A percentile compares a stretch with the other conserved stretches of the same genome.
Conservation (phyloP, 2,888 invertebrate genomes). For the Scaptomyza tumidula region DNA sequence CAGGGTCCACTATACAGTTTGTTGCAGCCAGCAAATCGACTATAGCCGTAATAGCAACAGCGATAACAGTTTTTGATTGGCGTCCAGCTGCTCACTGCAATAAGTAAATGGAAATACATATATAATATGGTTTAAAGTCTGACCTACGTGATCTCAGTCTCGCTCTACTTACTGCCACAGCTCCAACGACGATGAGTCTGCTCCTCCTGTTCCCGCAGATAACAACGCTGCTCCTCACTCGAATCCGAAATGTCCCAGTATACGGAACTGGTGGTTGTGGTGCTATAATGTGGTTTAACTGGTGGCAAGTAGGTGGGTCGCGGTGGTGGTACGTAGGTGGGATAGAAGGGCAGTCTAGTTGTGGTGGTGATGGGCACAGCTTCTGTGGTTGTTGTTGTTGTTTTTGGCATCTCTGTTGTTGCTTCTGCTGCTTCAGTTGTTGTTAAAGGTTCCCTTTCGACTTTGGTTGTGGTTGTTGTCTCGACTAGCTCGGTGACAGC, state of each 20-base stretch:
- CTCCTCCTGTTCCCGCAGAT: constrained; percentile 64
- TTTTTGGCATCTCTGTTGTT: constrained; percentile 4
- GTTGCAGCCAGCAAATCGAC: constrained; percentile 68
- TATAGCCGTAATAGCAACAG: constrained; percentile 63
- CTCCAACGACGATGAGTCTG: constrained; percentile 27
- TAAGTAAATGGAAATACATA: background rate
- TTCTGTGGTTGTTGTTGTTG: constrained; percentile 1
- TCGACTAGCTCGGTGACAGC: constrained; percentile 2
- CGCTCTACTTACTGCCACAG: constrained; percentile 60
- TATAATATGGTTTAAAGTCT: background rate
- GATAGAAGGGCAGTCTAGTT: constrained; percentile 1
- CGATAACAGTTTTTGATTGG: constrained; percentile 63
- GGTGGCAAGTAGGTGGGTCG: background rate
- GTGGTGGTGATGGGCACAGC: constrained; percentile 7
- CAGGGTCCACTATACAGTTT: constrained; percentile 57
- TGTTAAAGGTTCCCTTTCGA: constrained; percentile 11
- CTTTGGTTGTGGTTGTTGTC: constrained; percentile 18
- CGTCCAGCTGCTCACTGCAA: constrained; percentile 51
- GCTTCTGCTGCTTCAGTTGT: background rate
- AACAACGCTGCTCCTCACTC: constrained; percentile 47
- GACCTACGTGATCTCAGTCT: background rate
- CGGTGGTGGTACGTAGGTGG: constrained; percentile 14
- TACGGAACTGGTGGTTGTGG: background rate
- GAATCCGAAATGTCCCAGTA: constrained; percentile 12
- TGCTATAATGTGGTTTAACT: background rate